These are phyloP conservation scores for Scrobipalpa costella DNA, from an alignment of 2,888 invertebrate species.

Conservation along the genomic window DNA sequence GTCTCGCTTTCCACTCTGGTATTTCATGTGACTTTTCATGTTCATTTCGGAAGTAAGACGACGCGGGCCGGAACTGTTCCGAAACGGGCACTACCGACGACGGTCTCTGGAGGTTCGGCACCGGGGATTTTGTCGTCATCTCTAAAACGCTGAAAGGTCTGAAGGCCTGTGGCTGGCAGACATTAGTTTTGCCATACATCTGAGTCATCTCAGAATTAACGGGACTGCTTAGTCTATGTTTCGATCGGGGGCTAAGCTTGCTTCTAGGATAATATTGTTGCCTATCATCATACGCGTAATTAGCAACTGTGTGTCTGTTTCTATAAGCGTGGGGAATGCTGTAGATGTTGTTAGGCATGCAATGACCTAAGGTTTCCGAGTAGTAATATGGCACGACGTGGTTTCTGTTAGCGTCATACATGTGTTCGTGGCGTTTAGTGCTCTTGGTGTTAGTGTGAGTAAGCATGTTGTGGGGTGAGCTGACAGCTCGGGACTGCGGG, in stretches of 20 bases:
- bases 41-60: slow-evolving; percentile 60
- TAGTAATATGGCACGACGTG: slow-evolving; percentile 77
- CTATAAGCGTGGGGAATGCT: slow-evolving; percentile 56
- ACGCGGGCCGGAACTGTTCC: slow-evolving; percentile 72
- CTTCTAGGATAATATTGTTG: slow-evolving; percentile 56
- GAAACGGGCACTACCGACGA: slow-evolving; percentile 72
- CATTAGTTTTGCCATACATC: slow-evolving; percentile 53
- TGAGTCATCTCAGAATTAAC: slow-evolving; percentile 59
- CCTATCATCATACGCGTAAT: slow-evolving; percentile 63
- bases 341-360: slow-evolving; percentile 72
- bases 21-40: slow-evolving; percentile 56
- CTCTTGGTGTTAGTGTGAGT: slow-evolving; percentile 50
- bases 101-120: slow-evolving; percentile 59
- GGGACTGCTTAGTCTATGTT: slow-evolving; percentile 53
- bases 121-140: slow-evolving; percentile 57
- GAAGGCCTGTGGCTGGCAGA: slow-evolving; percentile 56
- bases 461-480: slow-evolving; percentile 64
- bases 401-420: slow-evolving; percentile 81
- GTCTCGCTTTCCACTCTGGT: slow-evolving; percentile 68
- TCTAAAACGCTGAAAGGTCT: slow-evolving; percentile 75
- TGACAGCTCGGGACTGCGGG: slow-evolving; percentile 58
- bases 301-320: slow-evolving; percentile 65
- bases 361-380: slow-evolving; percentile 68
- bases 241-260: slow-evolving; percentile 54
- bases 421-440: slow-evolving; percentile 68